Evolutionary conservation across 2,888 invertebrate species (phyloP), one percentile per base, ranked within the genome.

Genomic region (Incurvaria masculella): DNA sequence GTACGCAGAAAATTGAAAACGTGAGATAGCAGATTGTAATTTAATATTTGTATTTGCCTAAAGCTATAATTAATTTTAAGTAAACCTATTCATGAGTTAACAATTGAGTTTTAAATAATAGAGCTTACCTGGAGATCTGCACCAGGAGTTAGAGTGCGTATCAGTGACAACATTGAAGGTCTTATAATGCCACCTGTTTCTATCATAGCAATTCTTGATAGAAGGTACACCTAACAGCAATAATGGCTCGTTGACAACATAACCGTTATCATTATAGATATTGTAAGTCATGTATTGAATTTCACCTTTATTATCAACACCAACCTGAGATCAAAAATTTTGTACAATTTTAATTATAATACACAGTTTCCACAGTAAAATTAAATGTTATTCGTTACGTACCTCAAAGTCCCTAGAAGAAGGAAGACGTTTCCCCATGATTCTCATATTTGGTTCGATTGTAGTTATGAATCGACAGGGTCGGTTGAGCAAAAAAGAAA

Each of bases 391-490:
- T n/a, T n/a, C n/a, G n/a, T n/a, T n/a, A 26, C 46, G 47, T 41
- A 54, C 62, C 53, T 79, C 74, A 56, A 75, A 81, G 42, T 68
- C 65, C 19, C 66, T 61, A 8, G 60, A 60, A 23, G 63, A 61
- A 1, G 71, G 59, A 33, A 59, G 51, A 46, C 81, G 58, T 52
- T 79, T 79, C 2, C 81, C 81, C 2, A 69, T 53, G 48, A 69
- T 60, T 42, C 65, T 65, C 81, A 83, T 82, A 56, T 81, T 82
- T 43, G 78, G 71, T 55, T 81, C 79, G 50, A 87, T 67, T 19
- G 81, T 68, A 65, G 86, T 58, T 27, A 75, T 67, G 45, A 87
- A 64, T 46, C 82, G 72, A 0, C 84, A 82, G 1, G 86, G 85
- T 50, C 57, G 58, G 58, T 78, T 68, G 2, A 82, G 62, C 50